A percentile compares a stretch with the other conserved stretches of the same genome.
Evolutionary conservation across 2,888 invertebrate species (phyloP).

Genomic region (Pelosia muscerda): DNA sequence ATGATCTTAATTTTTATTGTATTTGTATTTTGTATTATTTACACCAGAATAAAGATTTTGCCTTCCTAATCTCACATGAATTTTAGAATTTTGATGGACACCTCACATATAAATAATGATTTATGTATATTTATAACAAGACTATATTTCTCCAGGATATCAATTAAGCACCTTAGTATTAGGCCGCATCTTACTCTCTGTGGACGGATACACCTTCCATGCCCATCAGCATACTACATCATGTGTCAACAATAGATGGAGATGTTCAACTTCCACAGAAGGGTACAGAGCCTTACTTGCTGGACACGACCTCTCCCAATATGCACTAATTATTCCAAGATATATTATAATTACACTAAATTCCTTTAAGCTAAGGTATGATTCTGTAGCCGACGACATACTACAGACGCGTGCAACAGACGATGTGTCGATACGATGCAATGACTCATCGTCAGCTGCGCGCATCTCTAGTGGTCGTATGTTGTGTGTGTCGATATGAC

Average conservation of each 20-base stretch:
- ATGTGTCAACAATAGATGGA: conserved; percentile 16
- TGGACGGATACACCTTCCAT: conserved; percentile 18
- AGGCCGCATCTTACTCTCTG: not conserved
- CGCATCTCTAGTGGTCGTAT: no score
- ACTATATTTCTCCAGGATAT: not conserved
- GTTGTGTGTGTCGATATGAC: no score
- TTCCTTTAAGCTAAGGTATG: no score
- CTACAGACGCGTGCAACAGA: no score
- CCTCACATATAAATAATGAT: not conserved
- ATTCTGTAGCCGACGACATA: no score
- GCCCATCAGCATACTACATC: not conserved
- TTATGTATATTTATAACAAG: no score
- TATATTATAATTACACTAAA: no score
- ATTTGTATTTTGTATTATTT: not conserved
- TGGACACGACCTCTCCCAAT: no score
- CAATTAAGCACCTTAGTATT: not conserved
- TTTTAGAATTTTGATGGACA: not conserved
- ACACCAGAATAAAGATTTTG: conserved; percentile 3
- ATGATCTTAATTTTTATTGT: not conserved
- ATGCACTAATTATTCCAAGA: no score
- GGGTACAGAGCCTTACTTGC: conserved; percentile 22
- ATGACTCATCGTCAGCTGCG: no score
- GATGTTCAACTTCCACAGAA: conserved; percentile 21
- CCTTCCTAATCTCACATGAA: not conserved
- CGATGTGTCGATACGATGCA: no score